Evolutionary conservation across 1,140 invertebrate genomes (phyloP).

Genomic region (Leptopilina boulardi): DNA sequence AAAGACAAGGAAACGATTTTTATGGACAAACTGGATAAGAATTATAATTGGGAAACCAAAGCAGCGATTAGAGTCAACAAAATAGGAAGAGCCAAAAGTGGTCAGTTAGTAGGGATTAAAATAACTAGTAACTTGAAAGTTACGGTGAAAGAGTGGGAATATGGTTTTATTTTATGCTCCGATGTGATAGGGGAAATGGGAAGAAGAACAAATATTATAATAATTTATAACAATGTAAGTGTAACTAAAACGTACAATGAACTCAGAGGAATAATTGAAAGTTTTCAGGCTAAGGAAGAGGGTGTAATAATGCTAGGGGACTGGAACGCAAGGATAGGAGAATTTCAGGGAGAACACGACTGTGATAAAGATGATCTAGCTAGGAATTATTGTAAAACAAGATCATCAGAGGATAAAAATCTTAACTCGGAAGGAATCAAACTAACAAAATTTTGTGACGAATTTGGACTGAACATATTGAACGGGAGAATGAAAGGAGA

Average conservation of each 20-base stretch:
- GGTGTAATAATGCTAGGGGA: slow-evolving; percentile 27
- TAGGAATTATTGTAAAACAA: background rate
- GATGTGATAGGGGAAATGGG: too few relatives aligned
- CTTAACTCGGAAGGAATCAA: slow-evolving; percentile 37
- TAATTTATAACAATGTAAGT: slow-evolving; percentile 12
- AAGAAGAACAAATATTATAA: background rate
- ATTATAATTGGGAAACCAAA: too few relatives aligned
- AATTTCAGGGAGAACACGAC: background rate
- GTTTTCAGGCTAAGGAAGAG: background rate
- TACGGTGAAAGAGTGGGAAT: too few relatives aligned
- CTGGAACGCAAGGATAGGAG: slow-evolving; percentile 34
- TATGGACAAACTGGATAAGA: too few relatives aligned
- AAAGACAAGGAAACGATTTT: too few relatives aligned
- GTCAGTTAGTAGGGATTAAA: too few relatives aligned
- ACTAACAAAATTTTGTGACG: slow-evolving; percentile 23
- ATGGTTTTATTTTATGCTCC: too few relatives aligned
- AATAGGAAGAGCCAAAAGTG: too few relatives aligned
- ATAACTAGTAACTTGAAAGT: too few relatives aligned
- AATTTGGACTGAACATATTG: slow-evolving; percentile 2
- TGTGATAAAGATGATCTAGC: background rate
- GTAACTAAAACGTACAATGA: background rate
- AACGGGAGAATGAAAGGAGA: slow-evolving; percentile 34
- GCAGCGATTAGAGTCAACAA: too few relatives aligned
- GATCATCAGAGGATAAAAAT: slow-evolving; percentile 15
- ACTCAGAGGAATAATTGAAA: slow-evolving; percentile 2